Evolutionary conservation across 2,113 vertebrate species (phyloP).

Genomic region (Montifringilla adamsi): DNA sequence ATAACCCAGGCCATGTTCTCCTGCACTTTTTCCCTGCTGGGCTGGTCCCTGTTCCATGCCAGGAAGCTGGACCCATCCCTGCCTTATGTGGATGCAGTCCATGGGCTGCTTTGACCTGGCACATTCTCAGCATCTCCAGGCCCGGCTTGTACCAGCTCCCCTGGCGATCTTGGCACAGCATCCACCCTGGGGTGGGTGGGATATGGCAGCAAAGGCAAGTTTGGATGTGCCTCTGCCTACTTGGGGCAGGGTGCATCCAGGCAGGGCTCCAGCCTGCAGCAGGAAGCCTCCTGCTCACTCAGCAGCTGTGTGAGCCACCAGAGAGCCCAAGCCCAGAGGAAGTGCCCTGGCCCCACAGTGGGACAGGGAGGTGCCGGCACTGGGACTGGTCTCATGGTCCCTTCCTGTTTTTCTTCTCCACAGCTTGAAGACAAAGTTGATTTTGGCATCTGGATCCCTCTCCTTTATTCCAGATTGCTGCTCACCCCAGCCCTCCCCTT

Average conservation of each 20-base stretch:
- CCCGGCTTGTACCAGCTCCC: background rate
- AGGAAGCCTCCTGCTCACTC: background rate
- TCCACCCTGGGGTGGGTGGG: background rate
- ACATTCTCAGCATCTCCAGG: background rate
- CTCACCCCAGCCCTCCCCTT: background rate
- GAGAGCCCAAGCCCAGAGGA: background rate
- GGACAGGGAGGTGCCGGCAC: conserved; percentile 34
- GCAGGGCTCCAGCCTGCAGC: background rate
- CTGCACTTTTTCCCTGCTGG: background rate
- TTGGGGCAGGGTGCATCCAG: background rate
- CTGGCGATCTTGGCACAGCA: background rate
- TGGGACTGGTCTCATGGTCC: conserved; percentile 28
- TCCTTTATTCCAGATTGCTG: conserved; percentile 16
- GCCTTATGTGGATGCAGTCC: background rate
- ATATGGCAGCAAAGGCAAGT: background rate
- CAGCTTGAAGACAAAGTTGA: conserved; percentile 13
- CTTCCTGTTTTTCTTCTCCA: conserved; percentile 59
- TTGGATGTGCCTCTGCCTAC: background rate
- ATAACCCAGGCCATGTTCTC: background rate
- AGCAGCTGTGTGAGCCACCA: accelerated
- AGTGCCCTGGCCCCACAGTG: conserved; percentile 8
- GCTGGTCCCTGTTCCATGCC: background rate
- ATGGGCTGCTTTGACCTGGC: background rate
- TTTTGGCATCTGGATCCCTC: conserved; percentile 33
- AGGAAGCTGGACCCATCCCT: background rate